Conservation (phyloP, 2,113 vertebrate species). For the Macroglossus sobrinus region DNA sequence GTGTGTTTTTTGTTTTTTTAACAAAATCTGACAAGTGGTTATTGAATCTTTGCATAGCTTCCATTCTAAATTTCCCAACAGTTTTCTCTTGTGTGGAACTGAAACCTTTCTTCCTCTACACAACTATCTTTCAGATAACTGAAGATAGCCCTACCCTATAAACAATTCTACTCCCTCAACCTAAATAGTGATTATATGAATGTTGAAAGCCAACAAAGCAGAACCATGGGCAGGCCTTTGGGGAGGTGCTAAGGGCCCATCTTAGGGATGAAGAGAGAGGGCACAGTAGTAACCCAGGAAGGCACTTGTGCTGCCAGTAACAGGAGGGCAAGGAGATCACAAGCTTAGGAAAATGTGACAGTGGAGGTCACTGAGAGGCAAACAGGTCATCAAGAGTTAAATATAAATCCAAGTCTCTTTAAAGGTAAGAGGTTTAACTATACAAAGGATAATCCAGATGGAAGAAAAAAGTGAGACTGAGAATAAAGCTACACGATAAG, state of each 20-base stretch:
- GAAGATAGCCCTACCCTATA: background rate
- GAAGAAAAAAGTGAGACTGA: background rate
- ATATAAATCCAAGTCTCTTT: background rate
- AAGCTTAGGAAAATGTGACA: background rate
- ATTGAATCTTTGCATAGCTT: background rate
- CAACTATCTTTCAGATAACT: background rate
- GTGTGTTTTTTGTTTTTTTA: too few relatives aligned
- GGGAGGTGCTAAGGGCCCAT: background rate
- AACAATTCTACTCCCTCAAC: background rate
- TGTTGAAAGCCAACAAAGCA: background rate
- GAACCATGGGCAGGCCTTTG: background rate
- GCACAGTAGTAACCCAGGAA: fast-evolving
- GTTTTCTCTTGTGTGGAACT: background rate
- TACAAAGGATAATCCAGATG: background rate
- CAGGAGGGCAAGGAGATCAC: background rate
- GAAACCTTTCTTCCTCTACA: background rate
- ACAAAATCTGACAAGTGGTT: background rate
- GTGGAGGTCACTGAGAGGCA: background rate
- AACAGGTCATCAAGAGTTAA: background rate
- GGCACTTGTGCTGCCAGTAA: background rate
- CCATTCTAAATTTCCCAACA: background rate
- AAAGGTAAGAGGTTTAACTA: conserved; percentile 3
- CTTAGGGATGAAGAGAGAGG: background rate
- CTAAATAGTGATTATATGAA: background rate
- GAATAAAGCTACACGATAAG: background rate